These are phyloP conservation scores for Microcebus tavaratra DNA, from an alignment of 2,113 vertebrate species.

Conservation along the genomic window DNA sequence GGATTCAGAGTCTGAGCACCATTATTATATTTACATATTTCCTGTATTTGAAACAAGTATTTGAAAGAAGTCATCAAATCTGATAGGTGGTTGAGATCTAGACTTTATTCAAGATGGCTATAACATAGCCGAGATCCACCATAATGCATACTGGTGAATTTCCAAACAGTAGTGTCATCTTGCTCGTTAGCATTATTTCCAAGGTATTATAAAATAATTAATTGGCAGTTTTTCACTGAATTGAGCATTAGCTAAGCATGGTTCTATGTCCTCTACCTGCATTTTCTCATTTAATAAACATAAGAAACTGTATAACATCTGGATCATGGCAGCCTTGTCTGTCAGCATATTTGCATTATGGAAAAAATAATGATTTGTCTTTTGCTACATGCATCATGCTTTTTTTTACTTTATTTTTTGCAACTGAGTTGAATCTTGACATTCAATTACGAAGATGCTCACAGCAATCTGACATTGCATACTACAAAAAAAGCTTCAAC, in stretches of 20 bases:
- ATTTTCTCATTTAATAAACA: conserved; percentile 42
- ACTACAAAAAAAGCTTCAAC: conserved; percentile 37
- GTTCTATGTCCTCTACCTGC: neutral
- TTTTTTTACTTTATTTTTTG: conserved; percentile 48
- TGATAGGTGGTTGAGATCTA: neutral
- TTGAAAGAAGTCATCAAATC: neutral
- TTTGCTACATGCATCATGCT: neutral
- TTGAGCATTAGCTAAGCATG: neutral
- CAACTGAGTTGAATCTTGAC: conserved; percentile 43
- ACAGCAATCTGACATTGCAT: neutral
- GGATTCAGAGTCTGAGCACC: neutral
- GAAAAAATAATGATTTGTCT: conserved; percentile 13
- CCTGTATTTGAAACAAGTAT: neutral
- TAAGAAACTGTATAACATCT: neutral
- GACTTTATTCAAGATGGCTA: neutral
- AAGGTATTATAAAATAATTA: neutral
- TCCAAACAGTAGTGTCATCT: neutral
- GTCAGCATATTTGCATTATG: neutral
- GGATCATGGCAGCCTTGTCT: neutral
- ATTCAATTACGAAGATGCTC: conserved; percentile 58
- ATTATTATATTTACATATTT: neutral
- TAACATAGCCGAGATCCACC: neutral
- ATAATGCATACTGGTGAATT: neutral
- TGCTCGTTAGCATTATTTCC: neutral
- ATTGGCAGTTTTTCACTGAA: neutral